phyloP scores from a whole-genome alignment of 2,888 invertebrate genomes.

The Pasiphila rectangulata region DNA sequence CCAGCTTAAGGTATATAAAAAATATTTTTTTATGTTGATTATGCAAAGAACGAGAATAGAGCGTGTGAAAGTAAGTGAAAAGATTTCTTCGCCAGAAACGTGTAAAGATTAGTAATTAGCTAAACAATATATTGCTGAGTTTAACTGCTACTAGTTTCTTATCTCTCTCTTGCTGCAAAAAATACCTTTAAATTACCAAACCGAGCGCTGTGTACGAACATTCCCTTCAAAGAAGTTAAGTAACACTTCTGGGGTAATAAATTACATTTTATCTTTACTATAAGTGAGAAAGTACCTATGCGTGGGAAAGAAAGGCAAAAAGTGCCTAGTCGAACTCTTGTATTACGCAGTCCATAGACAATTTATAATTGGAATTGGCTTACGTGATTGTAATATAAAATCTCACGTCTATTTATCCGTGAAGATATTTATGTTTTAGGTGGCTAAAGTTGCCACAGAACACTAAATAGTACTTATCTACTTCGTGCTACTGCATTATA shows the following conservation, averaged over 20 bases:
- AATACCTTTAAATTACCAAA: neutral
- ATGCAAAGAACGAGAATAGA: slow-evolving; percentile 19
- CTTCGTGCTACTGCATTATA: too few species aligned
- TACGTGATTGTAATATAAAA: slow-evolving; percentile 17
- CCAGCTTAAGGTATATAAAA: too few species aligned
- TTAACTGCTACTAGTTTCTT: neutral
- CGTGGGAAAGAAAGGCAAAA: slow-evolving; percentile 18
- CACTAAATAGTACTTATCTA: too few species aligned
- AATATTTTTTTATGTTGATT: too few species aligned
- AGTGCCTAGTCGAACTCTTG: neutral
- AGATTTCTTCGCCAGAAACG: slow-evolving; percentile 24
- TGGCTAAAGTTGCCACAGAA: neutral
- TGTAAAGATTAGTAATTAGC: slow-evolving; percentile 24
- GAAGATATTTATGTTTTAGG: slow-evolving; percentile 1
- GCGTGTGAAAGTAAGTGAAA: slow-evolving; percentile 27
- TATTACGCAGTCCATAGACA: slow-evolving; percentile 21
- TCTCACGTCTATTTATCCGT: slow-evolving; percentile 7
- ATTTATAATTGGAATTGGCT: slow-evolving; percentile 16
- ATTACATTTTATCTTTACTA: neutral
- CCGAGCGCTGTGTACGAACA: neutral
- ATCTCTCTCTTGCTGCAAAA: neutral
- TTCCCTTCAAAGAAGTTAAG: neutral
- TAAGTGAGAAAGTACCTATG: slow-evolving; percentile 6
- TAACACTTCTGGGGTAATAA: neutral
- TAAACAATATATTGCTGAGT: slow-evolving; percentile 16